These are phyloP conservation scores for Apogon hyalosoma DNA, from an alignment of 2,797 vertebrate genomes.

Conservation along the genomic window DNA sequence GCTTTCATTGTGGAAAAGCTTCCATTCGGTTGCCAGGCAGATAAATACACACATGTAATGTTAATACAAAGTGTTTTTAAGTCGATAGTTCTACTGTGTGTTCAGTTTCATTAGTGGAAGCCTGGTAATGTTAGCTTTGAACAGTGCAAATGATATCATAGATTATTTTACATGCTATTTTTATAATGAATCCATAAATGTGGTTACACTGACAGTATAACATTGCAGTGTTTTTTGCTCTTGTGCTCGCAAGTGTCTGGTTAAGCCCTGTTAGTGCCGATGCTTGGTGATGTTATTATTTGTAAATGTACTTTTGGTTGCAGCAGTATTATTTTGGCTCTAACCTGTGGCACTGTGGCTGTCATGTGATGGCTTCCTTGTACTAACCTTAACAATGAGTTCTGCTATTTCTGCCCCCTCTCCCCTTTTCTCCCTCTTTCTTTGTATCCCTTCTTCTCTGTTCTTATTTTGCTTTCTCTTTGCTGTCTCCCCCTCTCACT, in stretches of 20 bases:
- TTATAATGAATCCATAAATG: not conserved
- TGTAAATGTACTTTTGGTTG: slow-evolving; percentile 54
- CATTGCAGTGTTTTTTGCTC: not conserved
- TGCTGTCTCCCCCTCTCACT: slow-evolving; percentile 45
- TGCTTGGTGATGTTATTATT: slow-evolving; percentile 33
- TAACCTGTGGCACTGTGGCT: slow-evolving; percentile 76
- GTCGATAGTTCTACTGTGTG: not conserved
- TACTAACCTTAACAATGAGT: slow-evolving; percentile 84
- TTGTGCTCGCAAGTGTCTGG: not conserved
- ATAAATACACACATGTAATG: slow-evolving; percentile 23
- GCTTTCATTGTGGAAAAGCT: slow-evolving; percentile 52
- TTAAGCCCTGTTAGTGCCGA: slow-evolving; percentile 10
- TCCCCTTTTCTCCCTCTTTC: slow-evolving; percentile 16
- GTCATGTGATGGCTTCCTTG: slow-evolving; percentile 78
- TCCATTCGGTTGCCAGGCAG: slow-evolving; percentile 75
- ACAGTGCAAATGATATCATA: not conserved
- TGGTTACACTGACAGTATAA: not conserved
- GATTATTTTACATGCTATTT: not conserved
- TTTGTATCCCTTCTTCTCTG: slow-evolving; percentile 9
- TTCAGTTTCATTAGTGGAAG: not conserved
- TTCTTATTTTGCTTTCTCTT: slow-evolving; percentile 58
- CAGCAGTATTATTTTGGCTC: slow-evolving; percentile 68
- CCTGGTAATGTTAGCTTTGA: not conserved
- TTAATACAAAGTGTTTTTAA: slow-evolving; percentile 14
- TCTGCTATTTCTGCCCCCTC: slow-evolving; percentile 69